A percentile compares a stretch with the other conserved stretches of the same genome.
These are phyloP conservation scores for Chironomus tentans DNA, from an alignment of 2,888 invertebrate species.

Conservation along the genomic window DNA sequence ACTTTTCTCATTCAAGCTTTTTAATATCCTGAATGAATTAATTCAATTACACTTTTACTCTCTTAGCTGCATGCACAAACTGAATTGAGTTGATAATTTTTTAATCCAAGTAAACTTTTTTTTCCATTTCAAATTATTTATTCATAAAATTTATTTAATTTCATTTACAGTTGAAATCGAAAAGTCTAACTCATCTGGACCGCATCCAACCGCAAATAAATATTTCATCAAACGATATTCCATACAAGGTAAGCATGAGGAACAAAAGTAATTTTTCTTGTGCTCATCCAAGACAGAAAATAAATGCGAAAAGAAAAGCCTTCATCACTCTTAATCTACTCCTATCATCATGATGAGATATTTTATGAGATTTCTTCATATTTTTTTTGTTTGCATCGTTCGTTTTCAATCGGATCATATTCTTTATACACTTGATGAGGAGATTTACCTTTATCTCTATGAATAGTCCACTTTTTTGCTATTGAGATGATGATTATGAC, in stretches of 20 bases:
- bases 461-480: no score
- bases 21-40: background rate
- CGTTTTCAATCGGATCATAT: no score
- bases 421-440: no score
- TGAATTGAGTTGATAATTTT: background rate
- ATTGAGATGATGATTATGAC: no score
- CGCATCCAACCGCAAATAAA: slow-evolving; percentile 48
- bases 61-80: background rate
- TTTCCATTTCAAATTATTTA: background rate
- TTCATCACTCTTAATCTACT: no score
- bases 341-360: no score
- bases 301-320: no score
- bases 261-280: background rate
- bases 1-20: background rate
- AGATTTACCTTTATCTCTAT: no score
- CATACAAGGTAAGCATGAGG: background rate
- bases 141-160: background rate
- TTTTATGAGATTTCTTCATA: no score
- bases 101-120: background rate
- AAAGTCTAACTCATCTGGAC: slow-evolving; percentile 64
- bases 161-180: slow-evolving; percentile 53
- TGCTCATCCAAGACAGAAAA: no score
- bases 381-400: no score
- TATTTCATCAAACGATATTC: slow-evolving; percentile 27
- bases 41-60: no score